phyloP scores from a whole-genome alignment of 1,140 invertebrate genomes.

The Bombus polaris region DNA sequence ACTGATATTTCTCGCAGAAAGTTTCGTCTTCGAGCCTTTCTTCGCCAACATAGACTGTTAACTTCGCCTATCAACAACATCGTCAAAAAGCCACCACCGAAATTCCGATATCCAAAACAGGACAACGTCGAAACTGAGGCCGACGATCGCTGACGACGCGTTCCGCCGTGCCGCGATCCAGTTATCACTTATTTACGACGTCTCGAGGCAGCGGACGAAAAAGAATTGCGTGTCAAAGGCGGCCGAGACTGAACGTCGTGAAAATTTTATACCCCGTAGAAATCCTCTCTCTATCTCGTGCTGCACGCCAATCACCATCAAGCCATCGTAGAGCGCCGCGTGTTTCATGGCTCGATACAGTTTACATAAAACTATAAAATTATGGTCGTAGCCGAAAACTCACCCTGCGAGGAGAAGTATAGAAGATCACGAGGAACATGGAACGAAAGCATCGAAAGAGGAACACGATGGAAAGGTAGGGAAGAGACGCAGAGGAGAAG shows the following conservation, averaged over 20 bases:
- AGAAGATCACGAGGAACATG: neutral
- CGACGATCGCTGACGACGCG: neutral
- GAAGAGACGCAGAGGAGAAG: conserved; percentile 10
- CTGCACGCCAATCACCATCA: conserved; percentile 77
- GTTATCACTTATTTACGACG: conserved; percentile 61
- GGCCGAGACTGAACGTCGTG: conserved; percentile 60
- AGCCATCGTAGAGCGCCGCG: conserved; percentile 66
- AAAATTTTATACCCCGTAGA: conserved; percentile 67
- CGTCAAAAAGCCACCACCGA: too few relatives aligned
- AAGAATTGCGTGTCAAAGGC: conserved; percentile 69
- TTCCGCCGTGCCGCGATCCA: conserved; percentile 33
- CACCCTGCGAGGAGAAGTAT: conserved; percentile 47
- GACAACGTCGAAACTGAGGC: too few relatives aligned
- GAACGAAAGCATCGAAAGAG: neutral
- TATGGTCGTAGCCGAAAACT: conserved; percentile 70
- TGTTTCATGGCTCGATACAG: conserved; percentile 77
- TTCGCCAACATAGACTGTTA: neutral
- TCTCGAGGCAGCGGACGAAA: conserved; percentile 49
- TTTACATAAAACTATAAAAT: conserved; percentile 81
- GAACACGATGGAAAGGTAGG: neutral
- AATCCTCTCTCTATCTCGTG: conserved; percentile 60
- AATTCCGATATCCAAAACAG: neutral
- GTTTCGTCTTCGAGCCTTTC: neutral
- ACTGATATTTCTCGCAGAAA: neutral
- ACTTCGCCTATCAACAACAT: neutral